These are phyloP conservation scores for Lepisosteus osseus DNA, from an alignment of 2,113 vertebrate genomes.

Conservation along the genomic window DNA sequence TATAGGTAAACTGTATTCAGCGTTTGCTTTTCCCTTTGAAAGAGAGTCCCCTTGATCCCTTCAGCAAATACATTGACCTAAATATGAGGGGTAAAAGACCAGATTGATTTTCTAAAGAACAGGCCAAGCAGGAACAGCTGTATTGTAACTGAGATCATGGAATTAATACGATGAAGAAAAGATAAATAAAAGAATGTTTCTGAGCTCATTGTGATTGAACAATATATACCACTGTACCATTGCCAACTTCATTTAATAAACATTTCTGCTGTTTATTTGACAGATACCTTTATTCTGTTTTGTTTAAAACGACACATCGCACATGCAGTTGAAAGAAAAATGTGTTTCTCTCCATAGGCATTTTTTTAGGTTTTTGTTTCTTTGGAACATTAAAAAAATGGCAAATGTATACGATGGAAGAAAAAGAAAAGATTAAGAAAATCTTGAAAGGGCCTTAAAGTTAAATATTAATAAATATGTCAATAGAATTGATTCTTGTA, in stretches of 20 bases:
- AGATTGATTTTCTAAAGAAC: conserved; percentile 49
- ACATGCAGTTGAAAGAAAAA: conserved; percentile 4
- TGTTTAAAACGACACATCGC: conserved; percentile 14
- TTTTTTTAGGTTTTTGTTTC: background rate
- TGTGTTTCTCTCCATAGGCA: conserved; percentile 4
- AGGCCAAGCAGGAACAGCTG: conserved; percentile 47
- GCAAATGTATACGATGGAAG: conserved; percentile 15
- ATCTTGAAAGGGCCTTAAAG: conserved; percentile 21
- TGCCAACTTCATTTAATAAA: conserved; percentile 18
- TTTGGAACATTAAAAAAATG: conserved; percentile 24
- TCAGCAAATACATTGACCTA: conserved; percentile 67
- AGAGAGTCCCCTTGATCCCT: conserved; percentile 65
- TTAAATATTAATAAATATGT: conserved; percentile 34
- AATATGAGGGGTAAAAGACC: conserved; percentile 35
- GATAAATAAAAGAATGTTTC: conserved; percentile 51
- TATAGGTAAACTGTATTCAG: conserved; percentile 68
- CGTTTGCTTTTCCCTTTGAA: conserved; percentile 58
- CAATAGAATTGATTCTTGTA: conserved; percentile 10
- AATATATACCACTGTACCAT: conserved; percentile 24
- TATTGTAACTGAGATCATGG: conserved; percentile 49
- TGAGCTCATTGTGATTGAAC: conserved; percentile 24
- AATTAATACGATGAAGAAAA: conserved; percentile 48
- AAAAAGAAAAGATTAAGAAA: conserved; percentile 18
- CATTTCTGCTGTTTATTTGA: conserved; percentile 25
- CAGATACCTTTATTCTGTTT: conserved; percentile 21